Base-by-base conservation (phyloP, 2,113 vertebrate species). In the Miniopterus natalensis region DNA sequence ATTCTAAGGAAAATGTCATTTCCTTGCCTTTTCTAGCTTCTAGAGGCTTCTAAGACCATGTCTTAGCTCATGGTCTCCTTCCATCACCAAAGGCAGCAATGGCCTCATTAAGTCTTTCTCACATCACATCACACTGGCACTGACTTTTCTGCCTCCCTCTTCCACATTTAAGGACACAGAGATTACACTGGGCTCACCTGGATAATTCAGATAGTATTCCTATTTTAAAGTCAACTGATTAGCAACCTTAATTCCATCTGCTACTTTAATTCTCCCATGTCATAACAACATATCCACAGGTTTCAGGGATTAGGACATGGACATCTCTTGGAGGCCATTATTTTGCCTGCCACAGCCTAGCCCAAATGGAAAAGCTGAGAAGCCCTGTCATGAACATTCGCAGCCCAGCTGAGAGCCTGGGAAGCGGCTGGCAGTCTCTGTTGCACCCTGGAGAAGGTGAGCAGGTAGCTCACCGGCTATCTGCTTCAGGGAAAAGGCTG, bases 181-280 rank as follows among this genome's bases (percentile, higher is more conserved):
- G 42, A 53, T 79, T 51, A 55, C 9, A 42, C 1, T 91, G 65
- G 55, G 31, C 59, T 66, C 8, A 21, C 6, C 47, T 40, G 5
- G 15, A 31, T 6, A 87, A 57, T 42, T 21, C 21, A 84, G 8
- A 75, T 68, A 51, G 8, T 53, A 42, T 74, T 40, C 2, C 40
- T 68, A 59, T 57, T 68, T 51, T 63, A 61, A 84, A 92, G 36
- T 53, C 84, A 89, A 57, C 14, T 90, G 65, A 83, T 68, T 55
- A 36, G 68, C 31, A 92, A 86, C 23, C 59, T 94, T 83, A 63
- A 93, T 79, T 89, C 40, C 14, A 45, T 47, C 9, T 66, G 36
- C 63, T 68, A n/a, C 77, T 85, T 84, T 90, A 79, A 53, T 59
- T 59, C 15, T 36, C 45, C 73, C 20, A 75, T 61, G 13, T 40